A percentile compares a stretch with the other conserved stretches of the same genome.
phyloP scores from a whole-genome alignment of 2,113 vertebrate genomes.

The Ranitomeya variabilis region DNA sequence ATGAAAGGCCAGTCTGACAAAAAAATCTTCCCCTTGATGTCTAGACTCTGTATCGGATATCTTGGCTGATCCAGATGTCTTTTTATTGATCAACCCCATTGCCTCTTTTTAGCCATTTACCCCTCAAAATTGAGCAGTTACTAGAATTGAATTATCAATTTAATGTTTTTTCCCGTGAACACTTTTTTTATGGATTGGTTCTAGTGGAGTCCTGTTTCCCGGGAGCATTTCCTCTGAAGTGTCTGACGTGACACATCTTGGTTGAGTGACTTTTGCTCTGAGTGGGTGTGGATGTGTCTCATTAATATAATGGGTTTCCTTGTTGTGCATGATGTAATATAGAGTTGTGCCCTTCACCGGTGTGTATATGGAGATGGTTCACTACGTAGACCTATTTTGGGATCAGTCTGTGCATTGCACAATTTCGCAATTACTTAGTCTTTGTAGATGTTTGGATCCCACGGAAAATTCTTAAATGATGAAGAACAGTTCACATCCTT shows the following conservation, averaged over 20 bases:
- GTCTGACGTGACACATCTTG: not conserved
- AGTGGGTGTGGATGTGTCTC: not conserved
- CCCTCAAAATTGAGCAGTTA: too few relatives aligned
- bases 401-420: not conserved
- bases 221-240: too few relatives aligned
- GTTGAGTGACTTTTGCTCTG: not conserved
- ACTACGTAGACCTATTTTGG: not conserved
- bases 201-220: not conserved
- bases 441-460: not conserved
- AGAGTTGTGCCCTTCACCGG: not conserved
- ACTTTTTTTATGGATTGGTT: not conserved
- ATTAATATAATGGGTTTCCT: not conserved
- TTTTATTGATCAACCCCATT: too few relatives aligned
- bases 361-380: not conserved
- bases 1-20: too few relatives aligned
- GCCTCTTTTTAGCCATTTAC: too few relatives aligned
- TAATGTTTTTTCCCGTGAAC: too few relatives aligned
- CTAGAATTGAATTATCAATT: too few relatives aligned
- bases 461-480: too few relatives aligned
- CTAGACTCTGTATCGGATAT: too few relatives aligned
- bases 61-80: too few relatives aligned
- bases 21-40: too few relatives aligned
- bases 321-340: not conserved
- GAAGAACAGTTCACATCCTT: too few relatives aligned
- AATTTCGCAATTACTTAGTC: not conserved